These are phyloP conservation scores for Epinephelus malabaricus DNA, from an alignment of 2,797 vertebrate species.

Conservation along the genomic window DNA sequence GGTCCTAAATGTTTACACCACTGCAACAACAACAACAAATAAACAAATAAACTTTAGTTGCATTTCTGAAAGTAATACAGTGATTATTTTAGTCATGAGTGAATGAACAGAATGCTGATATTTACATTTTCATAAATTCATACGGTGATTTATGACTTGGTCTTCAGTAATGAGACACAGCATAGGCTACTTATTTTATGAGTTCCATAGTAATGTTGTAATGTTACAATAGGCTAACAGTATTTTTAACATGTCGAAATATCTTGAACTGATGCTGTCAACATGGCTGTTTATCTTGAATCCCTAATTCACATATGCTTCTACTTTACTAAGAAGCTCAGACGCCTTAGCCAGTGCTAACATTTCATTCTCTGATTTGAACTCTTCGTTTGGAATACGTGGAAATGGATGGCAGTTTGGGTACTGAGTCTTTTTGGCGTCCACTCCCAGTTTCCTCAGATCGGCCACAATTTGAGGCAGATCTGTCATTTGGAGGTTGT, in stretches of 20 bases:
- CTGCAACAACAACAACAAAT: not conserved
- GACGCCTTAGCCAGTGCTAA: slow-evolving; percentile 73
- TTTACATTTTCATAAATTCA: not conserved
- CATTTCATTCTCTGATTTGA: slow-evolving; percentile 67
- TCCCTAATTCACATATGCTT: slow-evolving; percentile 75
- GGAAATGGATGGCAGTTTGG: slow-evolving; percentile 81
- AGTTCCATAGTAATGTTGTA: not conserved
- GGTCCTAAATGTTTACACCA: not conserved
- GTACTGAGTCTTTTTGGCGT: slow-evolving; percentile 88
- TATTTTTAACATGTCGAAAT: not conserved
- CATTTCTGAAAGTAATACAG: not conserved
- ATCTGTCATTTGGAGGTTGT: slow-evolving; percentile 62
- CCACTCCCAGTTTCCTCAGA: slow-evolving; percentile 79
- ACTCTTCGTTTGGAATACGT: slow-evolving; percentile 84
- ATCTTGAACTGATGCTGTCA: not conserved
- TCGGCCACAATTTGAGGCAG: slow-evolving; percentile 70
- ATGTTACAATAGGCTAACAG: not conserved
- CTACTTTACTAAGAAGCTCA: slow-evolving; percentile 76
- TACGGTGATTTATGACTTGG: not conserved
- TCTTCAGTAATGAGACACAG: not conserved
- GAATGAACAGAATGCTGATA: not conserved
- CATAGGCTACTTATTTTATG: not conserved
- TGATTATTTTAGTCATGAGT: not conserved
- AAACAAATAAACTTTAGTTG: not conserved
- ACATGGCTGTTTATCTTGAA: not conserved